These are phyloP conservation scores for Drosophila kepulauana DNA, from an alignment of 1,140 invertebrate genomes.

Conservation along the genomic window DNA sequence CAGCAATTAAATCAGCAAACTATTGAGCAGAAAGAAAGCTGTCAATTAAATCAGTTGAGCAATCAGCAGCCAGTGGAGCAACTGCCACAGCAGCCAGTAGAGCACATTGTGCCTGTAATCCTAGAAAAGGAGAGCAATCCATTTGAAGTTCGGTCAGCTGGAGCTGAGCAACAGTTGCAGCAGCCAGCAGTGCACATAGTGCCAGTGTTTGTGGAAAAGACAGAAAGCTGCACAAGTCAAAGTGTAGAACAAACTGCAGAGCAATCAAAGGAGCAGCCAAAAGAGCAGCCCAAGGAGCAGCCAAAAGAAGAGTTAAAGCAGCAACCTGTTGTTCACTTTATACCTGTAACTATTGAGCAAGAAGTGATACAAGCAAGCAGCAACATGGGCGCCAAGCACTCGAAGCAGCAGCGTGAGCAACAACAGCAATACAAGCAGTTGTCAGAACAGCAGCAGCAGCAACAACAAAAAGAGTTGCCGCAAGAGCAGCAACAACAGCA, in stretches of 20 bases:
- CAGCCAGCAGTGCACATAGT: constrained; percentile 11
- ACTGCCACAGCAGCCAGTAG: constrained; percentile 1
- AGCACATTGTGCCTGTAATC: constrained; percentile 7
- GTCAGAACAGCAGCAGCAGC: constrained; percentile 32
- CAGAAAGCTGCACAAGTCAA: neutral
- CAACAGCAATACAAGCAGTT: constrained; percentile 10
- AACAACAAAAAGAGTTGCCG: constrained; percentile 21
- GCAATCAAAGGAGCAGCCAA: neutral
- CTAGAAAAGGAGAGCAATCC: neutral
- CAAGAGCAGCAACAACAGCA: constrained; percentile 16
- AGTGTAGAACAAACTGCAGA: neutral
- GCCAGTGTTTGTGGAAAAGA: constrained; percentile 15
- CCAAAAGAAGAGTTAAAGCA: neutral
- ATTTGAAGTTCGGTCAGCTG: neutral
- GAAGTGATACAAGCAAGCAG: constrained; percentile 6
- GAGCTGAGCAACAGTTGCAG: neutral
- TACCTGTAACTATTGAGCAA: constrained; percentile 15
- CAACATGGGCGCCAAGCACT: constrained; percentile 67
- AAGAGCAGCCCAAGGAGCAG: neutral
- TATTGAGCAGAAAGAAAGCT: neutral
- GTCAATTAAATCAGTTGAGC: neutral
- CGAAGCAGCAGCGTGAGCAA: constrained; percentile 52
- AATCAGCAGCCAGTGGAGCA: constrained; percentile 2
- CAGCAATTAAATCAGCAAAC: neutral
- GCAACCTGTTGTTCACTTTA: constrained; percentile 5